Percentiles rank a stretch among this genome's conserved stretches.
phyloP scores from a whole-genome alignment of 2,797 vertebrate genomes.

The Sebastiscus tertius region DNA sequence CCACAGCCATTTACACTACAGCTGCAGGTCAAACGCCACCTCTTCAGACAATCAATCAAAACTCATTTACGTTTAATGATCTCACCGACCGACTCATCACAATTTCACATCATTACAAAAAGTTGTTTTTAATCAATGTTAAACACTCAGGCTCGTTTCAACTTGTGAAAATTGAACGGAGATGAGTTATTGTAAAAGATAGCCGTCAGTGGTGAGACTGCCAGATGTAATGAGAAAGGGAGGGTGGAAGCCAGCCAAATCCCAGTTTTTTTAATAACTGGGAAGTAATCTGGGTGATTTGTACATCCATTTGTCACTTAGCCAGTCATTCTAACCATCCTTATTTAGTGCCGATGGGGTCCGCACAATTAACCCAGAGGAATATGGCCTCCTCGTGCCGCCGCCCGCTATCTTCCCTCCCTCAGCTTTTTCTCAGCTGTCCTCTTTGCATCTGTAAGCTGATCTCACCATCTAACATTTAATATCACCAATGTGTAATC shows the following conservation, averaged over 20 bases:
- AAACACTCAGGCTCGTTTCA: slow-evolving; percentile 52
- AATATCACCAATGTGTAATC: slow-evolving; percentile 63
- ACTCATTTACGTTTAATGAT: slow-evolving; percentile 59
- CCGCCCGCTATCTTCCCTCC: slow-evolving; percentile 51
- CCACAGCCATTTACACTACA: slow-evolving; percentile 64
- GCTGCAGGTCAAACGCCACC: slow-evolving; percentile 76
- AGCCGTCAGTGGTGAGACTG: slow-evolving; percentile 38
- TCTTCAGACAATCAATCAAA: slow-evolving; percentile 74
- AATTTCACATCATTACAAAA: slow-evolving; percentile 50
- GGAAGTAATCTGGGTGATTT: slow-evolving; percentile 77
- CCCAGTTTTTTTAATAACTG: slow-evolving; percentile 67
- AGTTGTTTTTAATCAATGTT: slow-evolving; percentile 65
- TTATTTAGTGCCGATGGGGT: slow-evolving; percentile 80
- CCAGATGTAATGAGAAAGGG: slow-evolving; percentile 45
- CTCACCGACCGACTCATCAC: slow-evolving; percentile 37
- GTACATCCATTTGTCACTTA: slow-evolving; percentile 77
- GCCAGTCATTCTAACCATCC: slow-evolving; percentile 75
- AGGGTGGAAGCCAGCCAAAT: slow-evolving; percentile 65
- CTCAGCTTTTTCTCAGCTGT: slow-evolving; percentile 45
- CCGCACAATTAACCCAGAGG: slow-evolving; percentile 78
- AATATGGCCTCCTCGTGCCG: slow-evolving; percentile 45
- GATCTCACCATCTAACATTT: slow-evolving; percentile 62
- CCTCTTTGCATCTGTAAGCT: slow-evolving; percentile 55
- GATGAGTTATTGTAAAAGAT: slow-evolving; percentile 54
- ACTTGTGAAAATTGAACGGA: slow-evolving; percentile 38